Evolutionary conservation across 1,140 invertebrate species (phyloP).

Genomic region (Bathynomus jamesi): DNA sequence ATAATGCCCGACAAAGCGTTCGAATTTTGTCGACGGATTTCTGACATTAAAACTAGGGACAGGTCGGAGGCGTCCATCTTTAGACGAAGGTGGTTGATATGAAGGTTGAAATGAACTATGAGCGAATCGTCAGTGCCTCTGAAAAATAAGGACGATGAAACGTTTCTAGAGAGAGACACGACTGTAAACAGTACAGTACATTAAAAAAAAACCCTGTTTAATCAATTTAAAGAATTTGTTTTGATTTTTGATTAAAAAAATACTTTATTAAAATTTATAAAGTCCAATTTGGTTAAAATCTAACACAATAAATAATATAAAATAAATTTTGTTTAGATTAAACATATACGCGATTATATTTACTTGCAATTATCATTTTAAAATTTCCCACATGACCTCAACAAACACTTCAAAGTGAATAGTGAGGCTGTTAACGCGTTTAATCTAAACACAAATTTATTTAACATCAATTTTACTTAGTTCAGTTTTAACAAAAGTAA

Average conservation of each 20-base stretch:
- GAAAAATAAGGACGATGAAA: slow-evolving; percentile 34
- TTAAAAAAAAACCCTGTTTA: background rate
- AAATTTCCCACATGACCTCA: no score
- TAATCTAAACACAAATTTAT: background rate
- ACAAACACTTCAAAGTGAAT: no score
- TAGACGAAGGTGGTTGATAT: slow-evolving; percentile 54
- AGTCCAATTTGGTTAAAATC: background rate
- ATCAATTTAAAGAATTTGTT: background rate
- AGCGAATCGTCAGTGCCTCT: slow-evolving; percentile 57
- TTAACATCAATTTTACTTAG: no score
- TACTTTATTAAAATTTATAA: background rate
- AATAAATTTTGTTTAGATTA: background rate
- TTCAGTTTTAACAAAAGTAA: no score
- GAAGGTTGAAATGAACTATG: slow-evolving; percentile 62
- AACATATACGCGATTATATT: no score
- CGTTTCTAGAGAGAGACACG: background rate
- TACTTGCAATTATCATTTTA: no score
- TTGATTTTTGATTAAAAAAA: background rate
- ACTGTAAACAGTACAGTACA: background rate
- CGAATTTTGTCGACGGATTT: slow-evolving; percentile 48
- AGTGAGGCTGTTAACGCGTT: no score
- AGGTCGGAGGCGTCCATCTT: slow-evolving; percentile 50
- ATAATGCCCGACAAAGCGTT: slow-evolving; percentile 44
- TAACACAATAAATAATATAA: background rate
- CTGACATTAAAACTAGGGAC: slow-evolving; percentile 50